Base-by-base conservation (phyloP, 2,113 vertebrate species). In the Stigmatopora argus region DNA sequence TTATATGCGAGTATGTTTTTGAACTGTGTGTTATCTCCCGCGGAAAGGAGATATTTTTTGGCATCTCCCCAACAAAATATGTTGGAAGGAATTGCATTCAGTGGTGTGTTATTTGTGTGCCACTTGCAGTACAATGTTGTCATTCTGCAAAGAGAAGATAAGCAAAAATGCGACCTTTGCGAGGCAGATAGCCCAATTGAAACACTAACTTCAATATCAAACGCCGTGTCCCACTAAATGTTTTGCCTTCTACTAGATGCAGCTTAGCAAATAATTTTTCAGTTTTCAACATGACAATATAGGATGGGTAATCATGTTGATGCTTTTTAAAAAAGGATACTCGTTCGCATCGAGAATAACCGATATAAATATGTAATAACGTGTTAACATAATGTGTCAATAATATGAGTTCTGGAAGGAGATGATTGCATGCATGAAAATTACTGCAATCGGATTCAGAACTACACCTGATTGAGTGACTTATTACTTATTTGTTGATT, bases 121-220 rank as follows among this genome's bases (percentile, higher is more conserved):
- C 72, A 75, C 51, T 59, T 74, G 58, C 65, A 31, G 67, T 55
- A 79, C 56, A 75, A 78, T 77, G 18, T 55, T 62, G 26, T 66
- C 45, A 44, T 78, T 72, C 67, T 72, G 65, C 48, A 62, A 62
- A 4, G 56, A 52, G 62, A 56, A 69, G 75, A 85, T 78, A 80
- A 82, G 62, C 64, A 13, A 57, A 49, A 41, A 48, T 49, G 56
- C 62, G 63, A 51, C 26, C 51, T 53, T 21, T 19, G 11, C 34
- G 61, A 78, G 68, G 66, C 68, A 61, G 38, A 59, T 71, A 62
- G 65, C 23, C 62, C 56, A 51, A 56, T 26, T 38, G 13, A 55
- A 41, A 51, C 46, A 57, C 47, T 2, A 49, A 56, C 49, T 35
- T 2, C 26, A n/a, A 51, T 41, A 62, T 34, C 35, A 51, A 51